Conservation (phyloP, 2,113 vertebrate genomes). For the Jaculus jaculus region DNA sequence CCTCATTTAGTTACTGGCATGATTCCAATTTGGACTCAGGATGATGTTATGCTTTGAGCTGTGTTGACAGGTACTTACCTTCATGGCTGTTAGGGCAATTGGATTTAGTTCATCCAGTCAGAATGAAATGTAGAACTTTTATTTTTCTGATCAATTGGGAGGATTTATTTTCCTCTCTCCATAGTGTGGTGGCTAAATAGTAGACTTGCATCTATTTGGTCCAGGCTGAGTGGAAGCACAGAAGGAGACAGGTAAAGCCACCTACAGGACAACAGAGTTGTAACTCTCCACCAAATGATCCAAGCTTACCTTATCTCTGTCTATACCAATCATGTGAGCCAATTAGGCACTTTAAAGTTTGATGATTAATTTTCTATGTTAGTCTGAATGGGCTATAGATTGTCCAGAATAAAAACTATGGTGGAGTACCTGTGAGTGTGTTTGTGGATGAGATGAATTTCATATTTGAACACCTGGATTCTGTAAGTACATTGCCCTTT, state of each 20-base stretch:
- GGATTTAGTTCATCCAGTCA: background rate
- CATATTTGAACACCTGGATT: background rate
- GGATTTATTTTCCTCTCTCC: too few relatives aligned
- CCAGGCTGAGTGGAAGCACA: background rate
- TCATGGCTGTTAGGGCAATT: too few relatives aligned
- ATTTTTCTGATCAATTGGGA: background rate
- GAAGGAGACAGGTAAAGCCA: background rate
- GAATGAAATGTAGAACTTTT: background rate
- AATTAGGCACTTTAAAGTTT: background rate
- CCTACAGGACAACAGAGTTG: background rate
- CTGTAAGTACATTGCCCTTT: background rate
- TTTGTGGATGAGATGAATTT: background rate
- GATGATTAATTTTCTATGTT: background rate
- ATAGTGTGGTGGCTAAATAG: background rate
- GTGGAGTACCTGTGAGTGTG: background rate
- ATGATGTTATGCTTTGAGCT: rapidly evolving
- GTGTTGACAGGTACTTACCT: too few relatives aligned
- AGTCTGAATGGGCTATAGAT: background rate
- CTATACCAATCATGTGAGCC: background rate
- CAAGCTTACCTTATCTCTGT: background rate
- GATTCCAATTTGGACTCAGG: background rate
- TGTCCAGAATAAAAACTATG: background rate
- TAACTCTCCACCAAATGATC: background rate
- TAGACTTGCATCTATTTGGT: rapidly evolving
- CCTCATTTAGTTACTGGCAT: background rate